Conservation (phyloP, 1,140 invertebrate species). For the Pantala flavescens region DNA sequence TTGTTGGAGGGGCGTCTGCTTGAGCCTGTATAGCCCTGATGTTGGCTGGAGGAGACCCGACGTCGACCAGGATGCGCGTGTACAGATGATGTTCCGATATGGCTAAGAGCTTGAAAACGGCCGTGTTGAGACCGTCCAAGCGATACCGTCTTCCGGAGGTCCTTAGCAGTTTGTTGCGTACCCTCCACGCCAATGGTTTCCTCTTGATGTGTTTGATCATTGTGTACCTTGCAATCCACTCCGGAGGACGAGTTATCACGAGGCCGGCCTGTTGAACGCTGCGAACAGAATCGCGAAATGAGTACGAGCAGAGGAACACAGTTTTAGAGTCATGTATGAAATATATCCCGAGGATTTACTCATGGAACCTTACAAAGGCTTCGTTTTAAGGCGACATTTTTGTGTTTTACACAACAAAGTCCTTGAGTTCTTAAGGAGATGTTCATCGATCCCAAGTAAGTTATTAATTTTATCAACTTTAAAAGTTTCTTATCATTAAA, state of each 20-base stretch:
- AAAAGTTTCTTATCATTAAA: too few species aligned
- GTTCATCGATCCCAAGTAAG: too few species aligned
- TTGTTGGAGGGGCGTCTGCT: background rate
- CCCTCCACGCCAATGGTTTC: conserved; percentile 35
- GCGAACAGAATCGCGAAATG: too few species aligned
- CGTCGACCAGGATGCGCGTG: conserved; percentile 39
- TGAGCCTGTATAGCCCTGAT: conserved; percentile 20
- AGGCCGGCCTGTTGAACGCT: conserved; percentile 35
- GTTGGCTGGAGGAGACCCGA: conserved; percentile 34
- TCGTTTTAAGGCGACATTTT: too few species aligned
- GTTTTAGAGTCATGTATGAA: too few species aligned
- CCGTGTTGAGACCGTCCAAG: conserved; percentile 42
- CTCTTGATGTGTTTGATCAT: conserved; percentile 42
- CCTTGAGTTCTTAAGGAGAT: too few species aligned
- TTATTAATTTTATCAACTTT: too few species aligned
- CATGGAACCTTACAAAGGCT: too few species aligned
- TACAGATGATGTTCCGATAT: conserved; percentile 31
- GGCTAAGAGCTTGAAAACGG: conserved; percentile 34
- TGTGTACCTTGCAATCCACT: conserved; percentile 38
- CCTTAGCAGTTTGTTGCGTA: conserved; percentile 33
- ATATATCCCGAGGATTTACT: too few species aligned
- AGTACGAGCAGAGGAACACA: too few species aligned
- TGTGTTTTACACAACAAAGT: too few species aligned
- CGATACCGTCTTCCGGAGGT: conserved; percentile 37
- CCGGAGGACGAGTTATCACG: conserved; percentile 35